These are phyloP conservation scores for Junonia oenone DNA, from an alignment of 2,888 invertebrate species.

Conservation along the genomic window DNA sequence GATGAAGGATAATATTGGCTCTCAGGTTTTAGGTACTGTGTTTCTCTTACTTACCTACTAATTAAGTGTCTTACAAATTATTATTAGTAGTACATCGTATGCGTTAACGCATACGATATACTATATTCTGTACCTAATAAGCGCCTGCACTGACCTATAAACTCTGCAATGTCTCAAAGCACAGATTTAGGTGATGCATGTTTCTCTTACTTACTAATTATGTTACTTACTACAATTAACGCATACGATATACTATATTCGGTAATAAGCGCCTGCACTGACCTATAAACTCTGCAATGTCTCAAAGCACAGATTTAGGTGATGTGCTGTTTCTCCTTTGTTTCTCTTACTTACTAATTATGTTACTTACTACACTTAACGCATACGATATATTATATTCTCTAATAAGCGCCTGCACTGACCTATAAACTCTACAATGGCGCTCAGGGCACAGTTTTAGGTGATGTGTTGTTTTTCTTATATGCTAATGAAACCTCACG, in stretches of 20 bases:
- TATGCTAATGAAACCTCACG: slow-evolving; percentile 13
- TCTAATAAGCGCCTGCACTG: background rate
- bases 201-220: too few species aligned
- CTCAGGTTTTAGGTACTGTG: too few species aligned
- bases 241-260: background rate
- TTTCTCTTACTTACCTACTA: too few species aligned
- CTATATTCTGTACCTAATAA: background rate
- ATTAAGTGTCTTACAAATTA: too few species aligned
- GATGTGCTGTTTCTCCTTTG: too few species aligned
- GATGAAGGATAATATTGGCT: too few species aligned
- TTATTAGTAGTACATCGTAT: too few species aligned
- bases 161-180: background rate
- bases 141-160: background rate
- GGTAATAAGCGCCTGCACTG: background rate
- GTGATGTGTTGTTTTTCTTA: slow-evolving; percentile 13
- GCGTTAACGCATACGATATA: background rate
- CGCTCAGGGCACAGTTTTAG: background rate
- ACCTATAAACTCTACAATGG: background rate
- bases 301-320: background rate
- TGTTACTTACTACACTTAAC: too few species aligned
- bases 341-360: too few species aligned
- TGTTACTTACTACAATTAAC: too few species aligned
- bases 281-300: slow-evolving; percentile 1
- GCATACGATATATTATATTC: background rate
- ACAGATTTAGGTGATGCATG: too few species aligned